Evolutionary conservation across 2,797 vertebrate genomes (phyloP).

Genomic region (Chrosomus eos): DNA sequence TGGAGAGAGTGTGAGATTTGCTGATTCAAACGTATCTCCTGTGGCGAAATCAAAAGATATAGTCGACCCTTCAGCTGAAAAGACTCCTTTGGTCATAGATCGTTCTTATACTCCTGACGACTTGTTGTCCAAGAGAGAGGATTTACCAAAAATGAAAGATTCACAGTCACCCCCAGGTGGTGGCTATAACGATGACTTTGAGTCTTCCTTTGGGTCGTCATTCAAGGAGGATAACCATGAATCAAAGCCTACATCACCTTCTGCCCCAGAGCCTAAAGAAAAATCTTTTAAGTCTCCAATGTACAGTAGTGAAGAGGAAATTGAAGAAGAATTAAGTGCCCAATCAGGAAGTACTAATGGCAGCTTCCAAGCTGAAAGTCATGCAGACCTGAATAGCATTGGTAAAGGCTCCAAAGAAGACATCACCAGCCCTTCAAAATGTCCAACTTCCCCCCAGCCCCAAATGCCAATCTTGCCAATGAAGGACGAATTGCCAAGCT

Average conservation of each 20-base stretch:
- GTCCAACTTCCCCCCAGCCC: slow-evolving; percentile 60
- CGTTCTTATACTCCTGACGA: slow-evolving; percentile 72
- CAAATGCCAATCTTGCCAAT: slow-evolving; percentile 54
- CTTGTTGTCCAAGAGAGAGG: slow-evolving; percentile 74
- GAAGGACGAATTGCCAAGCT: slow-evolving; percentile 80
- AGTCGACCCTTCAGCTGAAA: slow-evolving; percentile 62
- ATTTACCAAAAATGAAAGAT: slow-evolving; percentile 61
- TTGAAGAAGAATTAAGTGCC: slow-evolving; percentile 83
- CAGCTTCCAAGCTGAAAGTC: slow-evolving; percentile 72
- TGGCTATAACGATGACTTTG: slow-evolving; percentile 80
- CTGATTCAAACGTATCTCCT: slow-evolving; percentile 49
- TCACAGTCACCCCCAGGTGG: slow-evolving; percentile 47
- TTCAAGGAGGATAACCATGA: slow-evolving; percentile 59
- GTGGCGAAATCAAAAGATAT: slow-evolving; percentile 63
- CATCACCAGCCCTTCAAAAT: slow-evolving; percentile 52
- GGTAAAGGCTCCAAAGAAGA: slow-evolving; percentile 68
- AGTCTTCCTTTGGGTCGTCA: slow-evolving; percentile 73
- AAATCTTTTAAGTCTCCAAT: slow-evolving; percentile 62
- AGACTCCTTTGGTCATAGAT: slow-evolving; percentile 61
- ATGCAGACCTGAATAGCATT: slow-evolving; percentile 78
- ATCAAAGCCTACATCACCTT: slow-evolving; percentile 60
- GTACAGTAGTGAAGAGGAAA: slow-evolving; percentile 81
- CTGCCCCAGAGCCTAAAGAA: slow-evolving; percentile 56
- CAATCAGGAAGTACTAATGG: slow-evolving; percentile 72
- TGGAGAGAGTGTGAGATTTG: slow-evolving; percentile 50